Evolutionary conservation across 2,888 invertebrate species (phyloP).

Genomic region (Colletes collaris): DNA sequence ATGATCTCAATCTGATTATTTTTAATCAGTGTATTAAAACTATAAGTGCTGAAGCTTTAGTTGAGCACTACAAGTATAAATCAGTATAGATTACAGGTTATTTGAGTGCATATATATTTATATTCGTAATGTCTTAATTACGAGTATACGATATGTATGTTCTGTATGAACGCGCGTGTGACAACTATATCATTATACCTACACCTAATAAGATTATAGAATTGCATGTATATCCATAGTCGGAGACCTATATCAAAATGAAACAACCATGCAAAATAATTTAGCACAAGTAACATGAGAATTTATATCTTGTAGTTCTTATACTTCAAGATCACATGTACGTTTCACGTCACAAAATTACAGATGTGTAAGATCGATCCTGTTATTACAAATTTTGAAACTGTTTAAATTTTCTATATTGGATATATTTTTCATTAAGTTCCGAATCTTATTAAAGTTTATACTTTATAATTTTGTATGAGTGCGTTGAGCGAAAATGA

Average conservation of each 20-base stretch:
- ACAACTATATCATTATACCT: conserved; percentile 61
- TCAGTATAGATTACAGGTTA: conserved; percentile 42
- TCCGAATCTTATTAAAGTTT: neutral
- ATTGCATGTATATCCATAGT: conserved; percentile 57
- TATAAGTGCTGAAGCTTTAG: conserved; percentile 27
- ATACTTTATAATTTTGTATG: conserved; percentile 5
- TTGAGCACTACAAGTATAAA: conserved; percentile 53
- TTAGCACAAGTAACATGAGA: conserved; percentile 40
- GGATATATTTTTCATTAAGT: neutral
- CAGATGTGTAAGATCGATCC: conserved; percentile 41
- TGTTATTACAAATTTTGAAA: conserved; percentile 9
- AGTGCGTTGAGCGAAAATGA: neutral
- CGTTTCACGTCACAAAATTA: conserved; percentile 43
- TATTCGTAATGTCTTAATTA: conserved; percentile 41
- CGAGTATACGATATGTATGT: conserved; percentile 38
- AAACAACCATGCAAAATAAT: conserved; percentile 35
- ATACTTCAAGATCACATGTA: conserved; percentile 55
- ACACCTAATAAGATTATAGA: conserved; percentile 54
- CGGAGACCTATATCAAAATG: conserved; percentile 47
- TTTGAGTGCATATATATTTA: conserved; percentile 31
- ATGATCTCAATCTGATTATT: conserved; percentile 42
- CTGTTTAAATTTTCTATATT: conserved; percentile 14
- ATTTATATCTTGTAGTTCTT: conserved; percentile 49
- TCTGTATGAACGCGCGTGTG: conserved; percentile 50
- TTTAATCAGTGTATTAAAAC: conserved; percentile 24